phyloP scores from a whole-genome alignment of 2,888 invertebrate genomes.

The Malthinus flaveolus region DNA sequence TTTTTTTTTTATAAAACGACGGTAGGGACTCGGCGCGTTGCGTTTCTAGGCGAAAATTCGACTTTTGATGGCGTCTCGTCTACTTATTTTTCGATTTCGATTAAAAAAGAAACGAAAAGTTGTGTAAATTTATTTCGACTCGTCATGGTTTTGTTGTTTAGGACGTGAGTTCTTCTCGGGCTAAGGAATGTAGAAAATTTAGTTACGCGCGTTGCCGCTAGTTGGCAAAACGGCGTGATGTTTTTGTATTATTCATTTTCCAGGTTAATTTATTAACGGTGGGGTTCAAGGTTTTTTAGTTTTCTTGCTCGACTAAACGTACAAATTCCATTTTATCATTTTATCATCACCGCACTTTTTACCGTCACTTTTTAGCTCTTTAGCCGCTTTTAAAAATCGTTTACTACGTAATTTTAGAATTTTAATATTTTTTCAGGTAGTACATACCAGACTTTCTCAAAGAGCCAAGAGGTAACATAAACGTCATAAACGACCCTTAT shows the following conservation, averaged over 20 bases:
- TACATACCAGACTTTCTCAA: too few relatives aligned
- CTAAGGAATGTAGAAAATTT: slow-evolving; percentile 50
- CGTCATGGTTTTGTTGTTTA: slow-evolving; percentile 43
- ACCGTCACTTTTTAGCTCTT: too few relatives aligned
- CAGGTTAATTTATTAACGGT: slow-evolving; percentile 45
- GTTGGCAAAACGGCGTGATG: slow-evolving; percentile 46
- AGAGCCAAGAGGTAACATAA: too few relatives aligned
- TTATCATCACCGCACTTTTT: too few relatives aligned
- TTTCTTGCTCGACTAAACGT: slow-evolving; percentile 19
- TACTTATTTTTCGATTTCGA: slow-evolving; percentile 24
- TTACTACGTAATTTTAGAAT: too few relatives aligned
- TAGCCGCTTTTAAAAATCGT: too few relatives aligned
- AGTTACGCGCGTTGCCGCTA: slow-evolving; percentile 49
- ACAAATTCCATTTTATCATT: background rate
- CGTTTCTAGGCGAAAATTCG: slow-evolving; percentile 10
- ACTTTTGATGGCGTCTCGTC: background rate
- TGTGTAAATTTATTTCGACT: slow-evolving; percentile 51
- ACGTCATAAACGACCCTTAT: too few relatives aligned
- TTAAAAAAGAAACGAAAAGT: slow-evolving; percentile 36
- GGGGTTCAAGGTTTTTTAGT: slow-evolving; percentile 46
- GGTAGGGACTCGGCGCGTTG: slow-evolving; percentile 6
- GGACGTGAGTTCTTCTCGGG: slow-evolving; percentile 50
- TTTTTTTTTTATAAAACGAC: slow-evolving; percentile 24
- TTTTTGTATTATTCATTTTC: slow-evolving; percentile 49
- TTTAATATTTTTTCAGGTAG: too few relatives aligned